Evolutionary conservation across 2,888 invertebrate species (phyloP).

Genomic region (Agrotis ipsilon): DNA sequence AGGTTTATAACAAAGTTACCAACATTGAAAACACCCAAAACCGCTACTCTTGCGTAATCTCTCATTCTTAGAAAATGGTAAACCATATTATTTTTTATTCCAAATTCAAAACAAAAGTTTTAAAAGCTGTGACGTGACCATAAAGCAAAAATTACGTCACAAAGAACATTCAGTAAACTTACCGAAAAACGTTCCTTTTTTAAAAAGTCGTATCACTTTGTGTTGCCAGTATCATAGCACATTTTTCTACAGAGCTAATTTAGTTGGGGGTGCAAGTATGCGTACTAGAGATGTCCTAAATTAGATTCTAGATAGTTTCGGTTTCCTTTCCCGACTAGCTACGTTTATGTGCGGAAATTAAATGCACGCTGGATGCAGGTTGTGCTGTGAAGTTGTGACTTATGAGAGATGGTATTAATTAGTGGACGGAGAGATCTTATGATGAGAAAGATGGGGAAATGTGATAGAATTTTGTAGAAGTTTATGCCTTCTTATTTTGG

Average conservation of each 20-base stretch:
- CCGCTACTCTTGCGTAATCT: neutral
- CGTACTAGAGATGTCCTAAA: constrained; percentile 66
- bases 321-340: constrained; percentile 65
- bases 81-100: constrained; percentile 2
- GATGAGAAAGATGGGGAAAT: constrained; percentile 2
- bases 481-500: neutral
- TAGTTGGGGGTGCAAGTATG: constrained; percentile 47
- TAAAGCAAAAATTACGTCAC: constrained; percentile 38
- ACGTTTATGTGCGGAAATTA: constrained; percentile 75
- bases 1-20: neutral
- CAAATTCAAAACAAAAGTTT: neutral
- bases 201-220: constrained; percentile 31
- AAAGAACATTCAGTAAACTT: constrained; percentile 50
- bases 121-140: constrained; percentile 4
- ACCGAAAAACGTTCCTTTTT: constrained; percentile 31
- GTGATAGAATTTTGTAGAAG: constrained; percentile 9
- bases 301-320: constrained; percentile 71
- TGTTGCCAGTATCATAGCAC: constrained; percentile 24
- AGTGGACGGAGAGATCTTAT: constrained; percentile 30
- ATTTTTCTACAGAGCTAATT: constrained; percentile 56
- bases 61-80: neutral
- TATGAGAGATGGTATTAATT: constrained; percentile 53
- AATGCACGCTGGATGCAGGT: constrained; percentile 62
- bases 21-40: neutral
- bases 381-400: constrained; percentile 55